These are phyloP conservation scores for Meriones unguiculatus DNA, from an alignment of 2,113 vertebrate species.

Conservation along the genomic window DNA sequence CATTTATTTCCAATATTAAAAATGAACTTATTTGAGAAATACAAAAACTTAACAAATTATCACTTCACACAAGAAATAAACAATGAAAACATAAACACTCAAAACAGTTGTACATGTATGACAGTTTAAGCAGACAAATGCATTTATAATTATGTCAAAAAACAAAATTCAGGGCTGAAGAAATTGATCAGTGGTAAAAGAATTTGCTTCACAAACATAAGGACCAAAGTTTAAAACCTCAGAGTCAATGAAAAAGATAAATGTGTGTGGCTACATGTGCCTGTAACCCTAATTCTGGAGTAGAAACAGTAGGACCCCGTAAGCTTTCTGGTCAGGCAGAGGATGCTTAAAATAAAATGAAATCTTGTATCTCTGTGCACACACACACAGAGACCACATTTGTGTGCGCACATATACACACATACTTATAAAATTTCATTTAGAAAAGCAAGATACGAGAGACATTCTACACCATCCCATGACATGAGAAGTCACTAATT, in stretches of 20 bases:
- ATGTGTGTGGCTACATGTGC: too few relatives aligned
- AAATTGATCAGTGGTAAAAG: background rate
- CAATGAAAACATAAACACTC: background rate
- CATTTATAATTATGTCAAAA: background rate
- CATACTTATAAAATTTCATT: background rate
- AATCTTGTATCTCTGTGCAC: too few relatives aligned
- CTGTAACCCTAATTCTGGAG: background rate
- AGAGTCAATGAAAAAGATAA: too few relatives aligned
- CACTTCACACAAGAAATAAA: background rate
- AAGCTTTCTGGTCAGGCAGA: too few relatives aligned
- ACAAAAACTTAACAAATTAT: background rate
- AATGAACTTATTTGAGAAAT: background rate
- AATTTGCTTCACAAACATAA: background rate
- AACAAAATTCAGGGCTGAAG: too few relatives aligned
- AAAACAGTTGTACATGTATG: background rate
- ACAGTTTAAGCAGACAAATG: background rate
- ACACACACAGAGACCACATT: background rate
- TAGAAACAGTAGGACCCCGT: background rate
- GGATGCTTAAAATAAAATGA: too few relatives aligned
- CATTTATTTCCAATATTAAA: background rate
- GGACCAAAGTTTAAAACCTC: background rate
- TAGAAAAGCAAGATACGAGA: background rate
- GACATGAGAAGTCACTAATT: background rate
- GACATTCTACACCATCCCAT: background rate
- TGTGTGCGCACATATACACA: accelerated